Conservation (phyloP, 2,113 vertebrate genomes). For the Dascyllus trimaculatus region DNA sequence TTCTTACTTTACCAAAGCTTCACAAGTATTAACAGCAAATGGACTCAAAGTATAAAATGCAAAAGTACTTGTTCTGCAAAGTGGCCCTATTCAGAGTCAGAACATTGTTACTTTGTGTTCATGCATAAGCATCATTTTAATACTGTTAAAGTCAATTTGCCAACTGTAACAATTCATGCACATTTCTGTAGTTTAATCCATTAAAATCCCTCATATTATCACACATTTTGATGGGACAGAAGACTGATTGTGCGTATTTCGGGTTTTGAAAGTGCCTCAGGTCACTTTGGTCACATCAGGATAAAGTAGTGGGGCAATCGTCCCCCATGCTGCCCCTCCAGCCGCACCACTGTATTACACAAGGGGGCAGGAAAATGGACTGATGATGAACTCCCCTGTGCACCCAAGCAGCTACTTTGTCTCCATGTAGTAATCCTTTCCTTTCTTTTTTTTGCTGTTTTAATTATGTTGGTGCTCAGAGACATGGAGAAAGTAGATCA, state of each 20-base stretch:
- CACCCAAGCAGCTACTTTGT: conserved; percentile 33
- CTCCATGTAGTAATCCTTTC: conserved; percentile 65
- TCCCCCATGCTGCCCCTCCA: conserved; percentile 4
- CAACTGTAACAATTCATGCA: too few species aligned
- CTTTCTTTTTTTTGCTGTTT: conserved; percentile 50
- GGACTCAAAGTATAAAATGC: too few species aligned
- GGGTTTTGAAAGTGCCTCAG: not conserved
- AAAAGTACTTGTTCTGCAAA: too few species aligned
- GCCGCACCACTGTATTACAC: conserved; percentile 27
- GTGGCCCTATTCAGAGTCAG: too few species aligned
- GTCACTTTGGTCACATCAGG: conserved; percentile 1
- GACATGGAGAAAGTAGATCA: conserved; percentile 71
- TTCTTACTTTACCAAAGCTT: too few species aligned
- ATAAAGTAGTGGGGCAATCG: not conserved
- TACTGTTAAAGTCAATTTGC: too few species aligned
- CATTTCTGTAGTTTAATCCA: too few species aligned
- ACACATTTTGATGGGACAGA: not conserved
- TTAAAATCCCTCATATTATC: too few species aligned
- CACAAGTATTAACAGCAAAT: too few species aligned
- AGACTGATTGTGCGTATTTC: not conserved
- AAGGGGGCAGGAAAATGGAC: conserved; percentile 39
- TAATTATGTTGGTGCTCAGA: conserved; percentile 81
- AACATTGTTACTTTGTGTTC: too few species aligned
- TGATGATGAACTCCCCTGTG: conserved; percentile 57
- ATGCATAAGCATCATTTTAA: too few species aligned